Conservation (phyloP, 2,888 invertebrate species). For the Parnassius glacialis region DNA sequence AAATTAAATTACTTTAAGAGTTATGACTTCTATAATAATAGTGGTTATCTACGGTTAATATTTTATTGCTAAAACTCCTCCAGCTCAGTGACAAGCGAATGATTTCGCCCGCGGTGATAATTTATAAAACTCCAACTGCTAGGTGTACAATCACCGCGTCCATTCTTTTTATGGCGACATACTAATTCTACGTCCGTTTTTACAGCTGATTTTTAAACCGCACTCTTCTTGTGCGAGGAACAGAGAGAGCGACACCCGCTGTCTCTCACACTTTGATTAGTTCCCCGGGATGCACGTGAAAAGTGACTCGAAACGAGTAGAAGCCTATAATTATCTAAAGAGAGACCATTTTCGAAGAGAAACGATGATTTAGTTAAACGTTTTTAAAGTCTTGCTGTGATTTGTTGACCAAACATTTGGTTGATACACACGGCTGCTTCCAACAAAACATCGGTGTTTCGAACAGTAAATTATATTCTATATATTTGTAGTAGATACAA, state of each 20-base stretch:
- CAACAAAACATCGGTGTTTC: neutral
- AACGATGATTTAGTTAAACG: slow-evolving; percentile 77
- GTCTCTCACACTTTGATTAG: slow-evolving; percentile 55
- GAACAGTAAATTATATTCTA: too few species aligned
- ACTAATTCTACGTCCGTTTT: slow-evolving; percentile 27
- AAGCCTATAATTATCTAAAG: slow-evolving; percentile 77
- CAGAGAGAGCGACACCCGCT: slow-evolving; percentile 21
- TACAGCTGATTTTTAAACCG: slow-evolving; percentile 12
- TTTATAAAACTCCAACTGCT: slow-evolving; percentile 16
- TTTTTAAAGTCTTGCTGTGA: slow-evolving; percentile 67
- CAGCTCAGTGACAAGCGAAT: slow-evolving; percentile 20
- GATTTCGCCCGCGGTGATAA: slow-evolving; percentile 20
- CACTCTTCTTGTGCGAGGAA: neutral
- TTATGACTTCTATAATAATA: too few species aligned
- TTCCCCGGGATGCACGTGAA: slow-evolving; percentile 53
- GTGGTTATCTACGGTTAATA: neutral
- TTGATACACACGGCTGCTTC: slow-evolving; percentile 38
- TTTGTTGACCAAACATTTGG: slow-evolving; percentile 69
- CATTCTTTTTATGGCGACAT: slow-evolving; percentile 22
- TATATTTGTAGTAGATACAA: too few species aligned
- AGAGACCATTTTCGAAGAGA: slow-evolving; percentile 67
- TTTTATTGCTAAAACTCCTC: neutral
- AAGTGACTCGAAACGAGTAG: slow-evolving; percentile 47
- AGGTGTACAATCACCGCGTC: slow-evolving; percentile 16
- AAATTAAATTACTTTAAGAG: too few species aligned